Evolutionary conservation across 1,140 invertebrate genomes (phyloP).

Genomic region (Drosophila yakuba): DNA sequence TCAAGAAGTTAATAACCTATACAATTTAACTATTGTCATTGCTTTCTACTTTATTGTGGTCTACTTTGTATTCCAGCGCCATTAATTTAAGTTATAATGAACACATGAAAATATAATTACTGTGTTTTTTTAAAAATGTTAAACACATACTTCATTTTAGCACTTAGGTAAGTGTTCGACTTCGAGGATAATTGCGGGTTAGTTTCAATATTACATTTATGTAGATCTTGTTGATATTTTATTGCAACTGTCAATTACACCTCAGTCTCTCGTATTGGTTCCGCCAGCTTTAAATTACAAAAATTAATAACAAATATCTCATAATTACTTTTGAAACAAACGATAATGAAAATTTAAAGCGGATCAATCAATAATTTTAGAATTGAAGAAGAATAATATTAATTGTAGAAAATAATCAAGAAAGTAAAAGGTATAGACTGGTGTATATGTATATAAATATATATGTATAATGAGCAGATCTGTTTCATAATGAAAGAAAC

Average conservation of each 20-base stretch:
- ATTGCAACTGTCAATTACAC: constrained; percentile 85
- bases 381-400: not conserved
- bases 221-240: constrained; percentile 58
- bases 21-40: not conserved
- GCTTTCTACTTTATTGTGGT: not conserved
- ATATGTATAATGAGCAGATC: not conserved
- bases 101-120: constrained; percentile 9
- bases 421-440: not conserved
- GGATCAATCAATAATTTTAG: constrained; percentile 40
- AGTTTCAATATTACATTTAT: constrained; percentile 46
- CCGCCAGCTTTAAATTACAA: constrained; percentile 88
- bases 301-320: constrained; percentile 85
- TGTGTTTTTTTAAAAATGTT: not conserved
- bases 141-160: constrained; percentile 6
- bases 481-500: too few relatives aligned
- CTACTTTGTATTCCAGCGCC: too few relatives aligned
- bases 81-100: constrained; percentile 8
- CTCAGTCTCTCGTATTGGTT: constrained; percentile 90
- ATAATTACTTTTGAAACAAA: constrained; percentile 71
- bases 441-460: constrained; percentile 7
- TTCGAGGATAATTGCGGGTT: constrained; percentile 43
- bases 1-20: not conserved
- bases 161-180: constrained; percentile 12
- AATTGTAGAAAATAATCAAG: constrained; percentile 12
- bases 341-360: constrained; percentile 47